phyloP scores from a whole-genome alignment of 2,797 vertebrate species.

The Enteromius anoplus region DNA sequence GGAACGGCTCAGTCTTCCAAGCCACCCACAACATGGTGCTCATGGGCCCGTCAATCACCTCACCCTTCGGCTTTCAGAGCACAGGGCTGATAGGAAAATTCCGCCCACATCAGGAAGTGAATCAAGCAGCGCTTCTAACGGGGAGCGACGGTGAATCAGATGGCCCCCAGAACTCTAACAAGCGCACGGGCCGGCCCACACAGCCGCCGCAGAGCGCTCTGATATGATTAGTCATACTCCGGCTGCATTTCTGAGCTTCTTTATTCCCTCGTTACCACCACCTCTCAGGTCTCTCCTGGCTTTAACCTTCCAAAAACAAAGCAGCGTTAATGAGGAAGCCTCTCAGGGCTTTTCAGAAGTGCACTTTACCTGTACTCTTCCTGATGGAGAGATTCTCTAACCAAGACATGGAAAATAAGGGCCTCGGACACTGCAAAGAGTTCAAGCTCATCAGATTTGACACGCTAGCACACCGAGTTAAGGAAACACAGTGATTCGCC shows the following conservation, averaged over 20 bases:
- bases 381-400: slow-evolving; percentile 25
- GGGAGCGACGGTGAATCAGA: slow-evolving; percentile 57
- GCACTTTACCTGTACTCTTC: slow-evolving; percentile 39
- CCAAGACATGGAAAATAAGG: not conserved
- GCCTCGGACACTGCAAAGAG: not conserved
- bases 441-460: not conserved
- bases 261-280: slow-evolving; percentile 50
- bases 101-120: slow-evolving; percentile 62
- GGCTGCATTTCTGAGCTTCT: slow-evolving; percentile 47
- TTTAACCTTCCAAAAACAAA: slow-evolving; percentile 58
- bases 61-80: slow-evolving; percentile 48
- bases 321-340: slow-evolving; percentile 51
- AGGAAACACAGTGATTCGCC: not conserved
- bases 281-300: slow-evolving; percentile 47
- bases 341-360: slow-evolving; percentile 31
- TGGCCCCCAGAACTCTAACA: slow-evolving; percentile 56
- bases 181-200: slow-evolving; percentile 48
- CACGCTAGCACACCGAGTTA: not conserved
- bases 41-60: slow-evolving; percentile 50
- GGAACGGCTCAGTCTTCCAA: slow-evolving; percentile 48
- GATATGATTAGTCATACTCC: slow-evolving; percentile 61
- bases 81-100: slow-evolving; percentile 48
- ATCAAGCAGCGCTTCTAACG: slow-evolving; percentile 45
- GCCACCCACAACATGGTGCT: slow-evolving; percentile 53
- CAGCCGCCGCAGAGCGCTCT: slow-evolving; percentile 42